These are phyloP conservation scores for Thyatira batis DNA, from an alignment of 2,888 invertebrate genomes.

Conservation along the genomic window DNA sequence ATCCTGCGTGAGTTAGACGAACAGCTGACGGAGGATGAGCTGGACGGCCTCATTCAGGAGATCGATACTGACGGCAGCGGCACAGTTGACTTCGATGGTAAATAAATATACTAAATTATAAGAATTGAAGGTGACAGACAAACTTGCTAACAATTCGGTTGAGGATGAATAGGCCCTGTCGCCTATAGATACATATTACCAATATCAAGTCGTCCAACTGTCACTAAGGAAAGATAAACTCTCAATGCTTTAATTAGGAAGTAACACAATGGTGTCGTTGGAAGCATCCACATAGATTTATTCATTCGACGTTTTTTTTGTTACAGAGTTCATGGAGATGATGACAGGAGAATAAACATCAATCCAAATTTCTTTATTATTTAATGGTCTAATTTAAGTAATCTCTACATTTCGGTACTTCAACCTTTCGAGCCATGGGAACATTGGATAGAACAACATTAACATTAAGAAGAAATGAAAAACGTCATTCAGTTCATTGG, in stretches of 20 bases:
- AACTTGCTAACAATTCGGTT: no score
- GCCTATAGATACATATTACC: no score
- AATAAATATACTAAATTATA: conserved; percentile 9
- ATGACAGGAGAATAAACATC: conserved; percentile 93
- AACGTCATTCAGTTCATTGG: conserved; percentile 46
- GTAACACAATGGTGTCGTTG: no score
- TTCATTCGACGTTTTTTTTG: conserved; percentile 39
- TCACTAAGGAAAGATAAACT: no score
- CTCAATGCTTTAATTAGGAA: no score
- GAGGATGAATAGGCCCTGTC: no score
- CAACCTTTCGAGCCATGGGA: conserved; percentile 69
- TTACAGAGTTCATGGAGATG: conserved; percentile 97
- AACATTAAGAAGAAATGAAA: conserved; percentile 40
- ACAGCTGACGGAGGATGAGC: conserved; percentile 95
- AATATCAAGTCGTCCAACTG: no score
- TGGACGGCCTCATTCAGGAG: conserved; percentile 98
- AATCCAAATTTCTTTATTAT: conserved; percentile 60
- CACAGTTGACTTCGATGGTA: conserved; percentile 99
- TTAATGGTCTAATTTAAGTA: conserved; percentile 68
- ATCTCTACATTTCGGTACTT: conserved; percentile 66
- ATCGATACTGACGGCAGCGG: conserved; percentile 99
- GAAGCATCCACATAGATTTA: no score
- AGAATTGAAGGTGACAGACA: no score
- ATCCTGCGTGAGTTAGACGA: conserved; percentile 98
- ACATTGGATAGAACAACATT: conserved; percentile 58